phyloP scores from a whole-genome alignment of 2,888 invertebrate species.

The Drosophila infuscata region DNA sequence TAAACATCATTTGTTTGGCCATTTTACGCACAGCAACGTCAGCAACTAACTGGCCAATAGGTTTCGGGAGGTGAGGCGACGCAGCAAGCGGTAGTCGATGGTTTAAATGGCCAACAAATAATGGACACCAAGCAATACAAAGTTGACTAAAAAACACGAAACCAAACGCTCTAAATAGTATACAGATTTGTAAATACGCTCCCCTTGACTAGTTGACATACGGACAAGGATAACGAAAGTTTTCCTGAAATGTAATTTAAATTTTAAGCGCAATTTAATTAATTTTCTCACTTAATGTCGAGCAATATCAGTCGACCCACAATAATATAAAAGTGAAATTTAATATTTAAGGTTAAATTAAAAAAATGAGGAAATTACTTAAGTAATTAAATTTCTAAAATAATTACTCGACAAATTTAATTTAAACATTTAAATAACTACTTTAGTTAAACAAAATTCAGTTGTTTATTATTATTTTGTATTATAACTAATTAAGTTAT shows the following conservation, averaged over 20 bases:
- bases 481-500: background rate
- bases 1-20: constrained; percentile 70
- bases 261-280: background rate
- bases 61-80: background rate
- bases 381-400: background rate
- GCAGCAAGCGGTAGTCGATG: constrained; percentile 7
- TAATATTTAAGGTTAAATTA: background rate
- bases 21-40: constrained; percentile 57
- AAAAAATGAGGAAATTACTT: rapidly evolving
- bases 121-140: constrained; percentile 42
- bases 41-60: constrained; percentile 55
- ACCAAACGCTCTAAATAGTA: background rate
- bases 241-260: background rate
- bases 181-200: constrained; percentile 12
- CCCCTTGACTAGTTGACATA: background rate
- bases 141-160: constrained; percentile 42
- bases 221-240: background rate
- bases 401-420: background rate
- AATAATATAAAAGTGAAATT: background rate
- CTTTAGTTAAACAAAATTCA: background rate
- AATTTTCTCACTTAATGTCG: background rate
- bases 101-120: constrained; percentile 64
- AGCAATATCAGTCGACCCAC: too few relatives aligned
- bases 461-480: background rate
- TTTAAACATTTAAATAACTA: background rate